Evolutionary conservation across 2,113 vertebrate species (phyloP), one percentile per base, ranked within the genome.

Genomic region (Pluvialis apricaria): DNA sequence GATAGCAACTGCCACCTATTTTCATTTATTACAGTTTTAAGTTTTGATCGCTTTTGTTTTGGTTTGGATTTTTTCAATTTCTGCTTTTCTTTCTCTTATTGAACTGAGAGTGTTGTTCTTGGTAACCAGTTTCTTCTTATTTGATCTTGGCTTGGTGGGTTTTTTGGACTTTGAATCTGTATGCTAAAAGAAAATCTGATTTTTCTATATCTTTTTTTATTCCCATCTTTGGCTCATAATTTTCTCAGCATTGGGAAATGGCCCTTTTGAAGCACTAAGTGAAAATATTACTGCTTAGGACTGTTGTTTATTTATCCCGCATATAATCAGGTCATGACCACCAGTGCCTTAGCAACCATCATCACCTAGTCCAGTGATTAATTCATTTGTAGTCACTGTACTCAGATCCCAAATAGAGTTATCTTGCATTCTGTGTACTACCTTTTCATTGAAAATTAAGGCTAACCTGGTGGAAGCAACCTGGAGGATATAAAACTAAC

Each of bases 351-450:
- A 72, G 79, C 65, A 96, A 82, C 84, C 20, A 60, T 18, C 28
- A 82, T 89, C 51, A 68, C 32, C 58, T 85, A 90, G 40, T 45
- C 66, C 62, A 57, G 36, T 70, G 82, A 83, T 91, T 91, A 72
- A 87, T 72, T 94, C 7, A 44, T 25, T 94, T 93, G 65, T 12
- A 92, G 29, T 31, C 55, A 70, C n/a, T 42, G 45, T 10, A 28
- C 5, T 11, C 54, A 68, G 18, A n/a, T 73, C 47, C 26, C 66
- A 66, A 65, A 52, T 57, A 88, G 44, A 68, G 25, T 69, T 79
- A 21, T 52, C 31, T 42, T 65, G 31, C 22, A 21, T 65, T 91
- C 55, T 69, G 22, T 54, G 15, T n/a, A 21, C 10, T 58, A 66
- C 15, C 2, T 86, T 94, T 82, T 42, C 31, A 66, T 31, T 66